A percentile compares a stretch with the other conserved stretches of the same genome.
These are phyloP conservation scores for Falco berigora DNA, from an alignment of 2,797 vertebrate species.

Conservation along the genomic window DNA sequence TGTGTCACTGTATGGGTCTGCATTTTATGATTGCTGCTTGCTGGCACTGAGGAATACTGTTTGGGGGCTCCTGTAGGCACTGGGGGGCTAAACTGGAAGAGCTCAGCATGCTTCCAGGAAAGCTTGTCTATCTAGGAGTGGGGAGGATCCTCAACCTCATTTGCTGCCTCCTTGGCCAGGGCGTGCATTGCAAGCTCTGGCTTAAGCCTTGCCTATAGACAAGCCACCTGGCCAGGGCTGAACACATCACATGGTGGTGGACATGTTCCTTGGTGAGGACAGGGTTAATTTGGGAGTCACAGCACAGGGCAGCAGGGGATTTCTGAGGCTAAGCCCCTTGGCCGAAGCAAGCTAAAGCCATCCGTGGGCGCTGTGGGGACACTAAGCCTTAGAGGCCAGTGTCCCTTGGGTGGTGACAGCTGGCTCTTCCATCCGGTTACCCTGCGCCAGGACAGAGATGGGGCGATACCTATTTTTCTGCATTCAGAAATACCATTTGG, in stretches of 20 bases:
- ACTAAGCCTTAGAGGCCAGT: not conserved
- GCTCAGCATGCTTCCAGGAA: not conserved
- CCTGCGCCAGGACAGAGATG: not conserved
- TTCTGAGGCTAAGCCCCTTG: not conserved
- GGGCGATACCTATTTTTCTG: not conserved
- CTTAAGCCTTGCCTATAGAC: not conserved
- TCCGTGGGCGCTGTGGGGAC: not conserved
- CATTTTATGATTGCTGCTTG: not conserved
- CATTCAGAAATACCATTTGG: not conserved
- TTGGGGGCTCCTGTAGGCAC: not conserved
- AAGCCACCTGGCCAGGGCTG: not conserved
- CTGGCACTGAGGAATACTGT: not conserved
- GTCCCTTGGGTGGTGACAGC: not conserved
- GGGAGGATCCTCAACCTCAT: not conserved
- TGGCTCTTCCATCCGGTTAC: not conserved
- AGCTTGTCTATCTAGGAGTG: not conserved
- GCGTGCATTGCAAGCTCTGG: not conserved
- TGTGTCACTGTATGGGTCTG: not conserved
- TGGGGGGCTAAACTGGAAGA: not conserved
- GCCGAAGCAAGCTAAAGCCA: not conserved
- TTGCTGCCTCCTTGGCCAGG: not conserved
- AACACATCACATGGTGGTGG: accelerated
- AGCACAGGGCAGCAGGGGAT: not conserved
- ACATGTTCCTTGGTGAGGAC: accelerated
- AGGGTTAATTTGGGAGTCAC: not conserved